Conservation (phyloP, 2,888 invertebrate genomes). For the Plagiodera versicolora region DNA sequence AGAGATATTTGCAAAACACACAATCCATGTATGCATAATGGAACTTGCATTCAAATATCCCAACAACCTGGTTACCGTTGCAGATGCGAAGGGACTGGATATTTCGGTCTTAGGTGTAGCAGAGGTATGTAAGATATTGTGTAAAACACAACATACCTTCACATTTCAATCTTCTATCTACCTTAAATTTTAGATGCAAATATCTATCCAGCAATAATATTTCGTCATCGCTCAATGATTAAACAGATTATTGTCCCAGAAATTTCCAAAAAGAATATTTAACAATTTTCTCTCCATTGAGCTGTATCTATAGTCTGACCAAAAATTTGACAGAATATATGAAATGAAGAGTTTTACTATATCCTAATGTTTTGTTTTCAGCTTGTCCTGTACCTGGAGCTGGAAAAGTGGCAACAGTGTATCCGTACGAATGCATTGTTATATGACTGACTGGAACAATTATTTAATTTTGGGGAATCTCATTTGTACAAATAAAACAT, state of each 20-base stretch:
- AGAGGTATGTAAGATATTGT: slow-evolving; percentile 62
- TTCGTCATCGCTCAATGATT: too few species aligned
- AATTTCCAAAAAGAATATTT: too few species aligned
- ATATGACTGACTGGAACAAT: slow-evolving; percentile 56
- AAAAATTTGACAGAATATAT: too few species aligned
- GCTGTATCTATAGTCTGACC: too few species aligned
- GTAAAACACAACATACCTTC: too few species aligned
- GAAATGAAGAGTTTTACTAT: too few species aligned
- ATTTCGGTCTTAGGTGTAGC: slow-evolving; percentile 70
- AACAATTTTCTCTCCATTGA: too few species aligned
- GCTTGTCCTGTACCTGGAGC: slow-evolving; percentile 62
- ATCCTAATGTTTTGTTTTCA: slow-evolving; percentile 60
- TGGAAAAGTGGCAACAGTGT: slow-evolving; percentile 54
- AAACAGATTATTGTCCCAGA: too few species aligned
- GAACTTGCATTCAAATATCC: slow-evolving; percentile 68
- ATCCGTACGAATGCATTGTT: slow-evolving; percentile 70
- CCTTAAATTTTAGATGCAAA: too few species aligned
- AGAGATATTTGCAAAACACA: slow-evolving; percentile 66
- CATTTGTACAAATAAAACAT: slow-evolving; percentile 30
- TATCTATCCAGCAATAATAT: too few species aligned
- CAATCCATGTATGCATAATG: slow-evolving; percentile 66
- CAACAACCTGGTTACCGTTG: slow-evolving; percentile 68
- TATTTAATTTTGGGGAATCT: slow-evolving; percentile 11
- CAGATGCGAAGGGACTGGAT: slow-evolving; percentile 75
- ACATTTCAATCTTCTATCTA: too few species aligned